Evolutionary conservation across 2,888 invertebrate genomes (phyloP).

Genomic region (Branchellion lobata): DNA sequence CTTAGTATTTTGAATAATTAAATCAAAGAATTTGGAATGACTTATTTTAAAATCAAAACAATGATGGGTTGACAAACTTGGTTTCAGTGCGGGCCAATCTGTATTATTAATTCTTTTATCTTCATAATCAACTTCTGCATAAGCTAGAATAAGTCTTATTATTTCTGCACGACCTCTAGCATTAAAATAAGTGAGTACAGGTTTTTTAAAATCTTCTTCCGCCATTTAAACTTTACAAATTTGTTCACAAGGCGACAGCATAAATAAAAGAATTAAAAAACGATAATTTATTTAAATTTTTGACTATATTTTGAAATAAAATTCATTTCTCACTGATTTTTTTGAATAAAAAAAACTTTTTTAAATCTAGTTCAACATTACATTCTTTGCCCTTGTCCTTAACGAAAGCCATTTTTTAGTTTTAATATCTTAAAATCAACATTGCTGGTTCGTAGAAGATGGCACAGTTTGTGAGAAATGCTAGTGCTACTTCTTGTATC

Average conservation of each 20-base stretch:
- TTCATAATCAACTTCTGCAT: constrained; percentile 66
- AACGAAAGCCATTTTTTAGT: background rate
- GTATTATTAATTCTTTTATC: constrained; percentile 66
- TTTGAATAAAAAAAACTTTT: constrained; percentile 20
- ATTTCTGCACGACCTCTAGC: constrained; percentile 67
- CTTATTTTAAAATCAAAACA: background rate
- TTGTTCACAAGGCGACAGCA: too few relatives aligned
- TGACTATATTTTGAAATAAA: background rate
- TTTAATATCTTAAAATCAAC: background rate
- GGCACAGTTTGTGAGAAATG: constrained; percentile 1
- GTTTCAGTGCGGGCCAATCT: constrained; percentile 52
- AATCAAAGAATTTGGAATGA: background rate
- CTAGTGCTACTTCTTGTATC: constrained; percentile 23
- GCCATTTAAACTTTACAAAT: background rate
- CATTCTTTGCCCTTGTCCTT: constrained; percentile 33
- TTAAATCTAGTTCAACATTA: background rate
- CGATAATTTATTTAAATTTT: background rate
- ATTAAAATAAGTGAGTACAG: constrained; percentile 66
- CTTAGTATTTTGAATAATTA: constrained; percentile 38
- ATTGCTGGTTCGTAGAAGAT: background rate
- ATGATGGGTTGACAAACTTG: constrained; percentile 47
- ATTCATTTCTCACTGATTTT: background rate
- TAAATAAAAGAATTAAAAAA: background rate
- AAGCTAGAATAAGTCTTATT: constrained; percentile 67
- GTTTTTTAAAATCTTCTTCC: constrained; percentile 9